These are phyloP conservation scores for Cynaeus angustus DNA, from an alignment of 2,888 invertebrate genomes.

Conservation along the genomic window DNA sequence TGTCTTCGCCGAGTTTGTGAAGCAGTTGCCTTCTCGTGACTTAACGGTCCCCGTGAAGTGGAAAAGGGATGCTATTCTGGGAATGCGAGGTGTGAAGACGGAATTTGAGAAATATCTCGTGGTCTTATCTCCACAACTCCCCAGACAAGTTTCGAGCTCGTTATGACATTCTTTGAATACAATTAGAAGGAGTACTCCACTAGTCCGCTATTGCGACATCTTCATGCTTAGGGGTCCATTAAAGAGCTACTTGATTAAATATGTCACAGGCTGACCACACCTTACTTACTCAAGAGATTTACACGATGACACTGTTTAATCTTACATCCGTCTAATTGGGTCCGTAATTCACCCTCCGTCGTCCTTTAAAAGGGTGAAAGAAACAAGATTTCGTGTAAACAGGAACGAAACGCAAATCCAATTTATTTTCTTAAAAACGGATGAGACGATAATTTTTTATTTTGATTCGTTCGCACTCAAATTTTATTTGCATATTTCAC, in stretches of 20 bases:
- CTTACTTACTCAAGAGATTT: constrained; percentile 50
- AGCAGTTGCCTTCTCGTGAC: constrained; percentile 40
- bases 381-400: constrained; percentile 29
- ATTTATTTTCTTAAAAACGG: constrained; percentile 33
- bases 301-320: constrained; percentile 48
- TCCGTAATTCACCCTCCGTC: constrained; percentile 30
- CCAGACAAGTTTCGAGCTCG: constrained; percentile 44
- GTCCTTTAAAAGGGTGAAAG: constrained; percentile 29
- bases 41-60: constrained; percentile 33
- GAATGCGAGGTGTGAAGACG: constrained; percentile 55
- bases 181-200: constrained; percentile 28
- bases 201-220: constrained; percentile 49
- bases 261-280: constrained; percentile 52
- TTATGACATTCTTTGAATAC: constrained; percentile 42
- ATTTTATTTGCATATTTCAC: constrained; percentile 40
- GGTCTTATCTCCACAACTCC: constrained; percentile 50
- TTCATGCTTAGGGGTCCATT: constrained; percentile 50
- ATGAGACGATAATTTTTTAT: constrained; percentile 39
- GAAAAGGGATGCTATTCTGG: constrained; percentile 43
- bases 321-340: constrained; percentile 44
- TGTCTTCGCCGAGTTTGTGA: constrained; percentile 31
- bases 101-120: constrained; percentile 55
- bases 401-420: constrained; percentile 27
- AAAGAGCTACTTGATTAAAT: constrained; percentile 53
- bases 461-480: constrained; percentile 28